A percentile compares a stretch with the other conserved stretches of the same genome.
Conservation (phyloP, 2,888 invertebrate species). For the Dione vanillae region DNA sequence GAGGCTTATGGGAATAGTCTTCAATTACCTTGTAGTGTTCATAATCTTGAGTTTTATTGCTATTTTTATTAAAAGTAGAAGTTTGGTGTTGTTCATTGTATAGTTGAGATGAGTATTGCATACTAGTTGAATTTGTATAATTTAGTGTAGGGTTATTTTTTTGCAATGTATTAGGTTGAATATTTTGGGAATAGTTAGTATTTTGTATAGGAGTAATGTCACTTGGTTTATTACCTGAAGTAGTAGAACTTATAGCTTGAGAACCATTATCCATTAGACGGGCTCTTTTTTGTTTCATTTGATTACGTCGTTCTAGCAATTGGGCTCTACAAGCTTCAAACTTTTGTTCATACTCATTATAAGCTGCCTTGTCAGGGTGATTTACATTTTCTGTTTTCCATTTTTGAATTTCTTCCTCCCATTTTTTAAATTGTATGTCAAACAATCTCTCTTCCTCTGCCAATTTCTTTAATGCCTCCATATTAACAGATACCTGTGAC, state of each 20-base stretch:
- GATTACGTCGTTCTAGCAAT: slow-evolving; percentile 90
- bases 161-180: slow-evolving; percentile 46
- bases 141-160: slow-evolving; percentile 48
- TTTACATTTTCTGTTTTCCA: slow-evolving; percentile 96
- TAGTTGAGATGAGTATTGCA: slow-evolving; percentile 54
- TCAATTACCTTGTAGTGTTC: slow-evolving; percentile 57
- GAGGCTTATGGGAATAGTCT: slow-evolving; percentile 48
- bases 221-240: slow-evolving; percentile 53
- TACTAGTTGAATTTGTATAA: slow-evolving; percentile 38
- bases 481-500: slow-evolving; percentile 53
- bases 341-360: slow-evolving; percentile 93
- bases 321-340: slow-evolving; percentile 94
- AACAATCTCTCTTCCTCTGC: slow-evolving; percentile 92
- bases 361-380: slow-evolving; percentile 95
- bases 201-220: slow-evolving; percentile 53
- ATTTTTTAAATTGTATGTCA: slow-evolving; percentile 94
- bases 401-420: slow-evolving; percentile 95
- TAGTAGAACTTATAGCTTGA: slow-evolving; percentile 53
- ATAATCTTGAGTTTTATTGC: slow-evolving; percentile 55
- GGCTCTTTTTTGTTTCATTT: slow-evolving; percentile 89
- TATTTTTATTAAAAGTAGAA: slow-evolving; percentile 52
- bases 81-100: slow-evolving; percentile 50
- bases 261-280: slow-evolving; percentile 55
- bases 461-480: slow-evolving; percentile 71
- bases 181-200: slow-evolving; percentile 46